phyloP scores from a whole-genome alignment of 2,888 invertebrate species.

The Drosophila emarginata region DNA sequence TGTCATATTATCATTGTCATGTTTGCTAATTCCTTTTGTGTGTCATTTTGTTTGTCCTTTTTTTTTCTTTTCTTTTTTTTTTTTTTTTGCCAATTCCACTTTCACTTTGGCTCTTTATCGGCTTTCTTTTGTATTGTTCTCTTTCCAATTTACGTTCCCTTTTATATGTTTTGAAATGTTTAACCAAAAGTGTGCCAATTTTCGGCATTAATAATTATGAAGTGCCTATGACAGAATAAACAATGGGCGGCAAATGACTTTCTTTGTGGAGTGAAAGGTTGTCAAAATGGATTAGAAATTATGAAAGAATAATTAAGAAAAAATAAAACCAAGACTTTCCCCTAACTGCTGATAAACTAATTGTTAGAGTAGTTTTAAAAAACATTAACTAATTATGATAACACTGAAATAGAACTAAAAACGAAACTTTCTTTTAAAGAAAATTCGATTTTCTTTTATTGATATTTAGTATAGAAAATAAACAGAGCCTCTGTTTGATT shows the following conservation, averaged over 20 bases:
- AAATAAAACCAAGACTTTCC: neutral
- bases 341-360: neutral
- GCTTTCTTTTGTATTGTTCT: slow-evolving; percentile 18
- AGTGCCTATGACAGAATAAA: slow-evolving; percentile 58
- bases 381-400: no score
- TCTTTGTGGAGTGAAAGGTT: slow-evolving; percentile 5
- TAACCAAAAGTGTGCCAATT: slow-evolving; percentile 64
- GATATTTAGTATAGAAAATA: no score
- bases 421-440: no score
- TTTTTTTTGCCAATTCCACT: slow-evolving; percentile 58
- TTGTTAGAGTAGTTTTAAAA: neutral
- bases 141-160: slow-evolving; percentile 9
- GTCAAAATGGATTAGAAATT: neutral
- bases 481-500: no score
- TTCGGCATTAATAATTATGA: slow-evolving; percentile 63
- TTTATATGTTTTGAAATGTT: neutral
- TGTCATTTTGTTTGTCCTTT: slow-evolving; percentile 14
- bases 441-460: no score
- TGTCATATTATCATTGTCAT: slow-evolving; percentile 71
- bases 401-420: no score
- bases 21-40: slow-evolving; percentile 74
- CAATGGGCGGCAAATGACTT: slow-evolving; percentile 34
- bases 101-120: slow-evolving; percentile 65
- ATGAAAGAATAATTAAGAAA: neutral
- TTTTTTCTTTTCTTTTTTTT: slow-evolving; percentile 11